Conservation (phyloP, 2,888 invertebrate genomes). For the Blomia tropicalis region DNA sequence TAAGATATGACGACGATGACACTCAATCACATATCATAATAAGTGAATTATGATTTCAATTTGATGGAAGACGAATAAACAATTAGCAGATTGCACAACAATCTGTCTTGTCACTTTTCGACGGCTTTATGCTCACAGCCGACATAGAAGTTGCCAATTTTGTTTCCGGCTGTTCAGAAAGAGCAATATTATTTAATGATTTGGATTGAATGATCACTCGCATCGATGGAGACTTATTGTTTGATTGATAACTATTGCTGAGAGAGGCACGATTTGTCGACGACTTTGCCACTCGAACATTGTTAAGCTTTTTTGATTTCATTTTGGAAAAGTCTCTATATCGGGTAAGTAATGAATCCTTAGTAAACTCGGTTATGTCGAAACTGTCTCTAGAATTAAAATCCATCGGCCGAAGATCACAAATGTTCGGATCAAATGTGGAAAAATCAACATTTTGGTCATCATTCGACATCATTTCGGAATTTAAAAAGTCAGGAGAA, state of each 20-base stretch:
- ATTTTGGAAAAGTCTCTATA: background rate
- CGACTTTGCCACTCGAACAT: background rate
- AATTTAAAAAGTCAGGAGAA: slow-evolving; percentile 25
- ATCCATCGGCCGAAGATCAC: background rate
- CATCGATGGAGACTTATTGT: slow-evolving; percentile 22
- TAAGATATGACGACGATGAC: too few relatives aligned
- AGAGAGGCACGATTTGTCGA: slow-evolving; percentile 10
- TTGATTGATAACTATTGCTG: slow-evolving; percentile 9
- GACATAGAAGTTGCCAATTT: slow-evolving; percentile 11
- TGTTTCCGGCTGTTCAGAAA: slow-evolving; percentile 7
- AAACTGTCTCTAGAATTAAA: background rate
- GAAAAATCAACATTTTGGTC: background rate
- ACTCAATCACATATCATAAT: too few relatives aligned
- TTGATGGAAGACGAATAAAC: too few relatives aligned
- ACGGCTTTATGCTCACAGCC: background rate
- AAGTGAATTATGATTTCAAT: too few relatives aligned
- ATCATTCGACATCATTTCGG: background rate
- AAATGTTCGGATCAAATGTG: background rate
- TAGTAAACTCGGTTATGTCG: background rate
- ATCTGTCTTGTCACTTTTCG: background rate
- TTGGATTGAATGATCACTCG: slow-evolving; percentile 27
- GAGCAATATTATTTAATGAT: slow-evolving; percentile 26
- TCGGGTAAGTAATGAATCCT: slow-evolving; percentile 3
- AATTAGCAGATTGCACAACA: slow-evolving; percentile 2
- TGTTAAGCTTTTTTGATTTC: slow-evolving; percentile 19